Percentiles rank a stretch among this genome's conserved stretches.
phyloP scores from a whole-genome alignment of 2,113 vertebrate species.

The Channa maculata region DNA sequence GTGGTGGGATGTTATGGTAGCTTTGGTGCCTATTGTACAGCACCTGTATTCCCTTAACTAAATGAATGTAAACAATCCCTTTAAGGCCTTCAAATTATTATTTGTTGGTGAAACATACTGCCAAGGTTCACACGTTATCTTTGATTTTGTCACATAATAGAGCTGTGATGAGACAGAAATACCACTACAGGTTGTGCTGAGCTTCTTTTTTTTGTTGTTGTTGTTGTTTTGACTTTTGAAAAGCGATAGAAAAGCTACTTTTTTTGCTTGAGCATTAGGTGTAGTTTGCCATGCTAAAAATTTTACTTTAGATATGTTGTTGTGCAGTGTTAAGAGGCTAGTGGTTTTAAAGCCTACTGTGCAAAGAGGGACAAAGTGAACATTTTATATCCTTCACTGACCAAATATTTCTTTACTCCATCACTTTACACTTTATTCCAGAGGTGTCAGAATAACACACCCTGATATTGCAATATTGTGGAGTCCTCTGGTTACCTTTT shows the following conservation, averaged over 20 bases:
- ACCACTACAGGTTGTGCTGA: neutral
- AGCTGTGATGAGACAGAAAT: neutral
- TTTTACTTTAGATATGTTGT: neutral
- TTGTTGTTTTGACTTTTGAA: constrained; percentile 10
- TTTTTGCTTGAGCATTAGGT: constrained; percentile 11
- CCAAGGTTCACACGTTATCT: neutral
- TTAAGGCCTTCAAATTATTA: constrained; percentile 11
- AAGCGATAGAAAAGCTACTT: constrained; percentile 4
- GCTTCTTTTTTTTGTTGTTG: neutral
- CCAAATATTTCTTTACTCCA: constrained; percentile 43
- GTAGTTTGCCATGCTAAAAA: neutral
- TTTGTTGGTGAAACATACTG: neutral
- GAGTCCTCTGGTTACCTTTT: constrained; percentile 17
- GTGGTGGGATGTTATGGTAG: constrained; percentile 17
- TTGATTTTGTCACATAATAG: neutral
- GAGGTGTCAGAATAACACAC: constrained; percentile 31
- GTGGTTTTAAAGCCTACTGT: neutral
- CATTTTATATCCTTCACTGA: constrained; percentile 10
- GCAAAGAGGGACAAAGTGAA: neutral
- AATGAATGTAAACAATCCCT: constrained; percentile 19
- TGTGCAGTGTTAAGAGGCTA: neutral
- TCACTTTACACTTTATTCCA: constrained; percentile 53
- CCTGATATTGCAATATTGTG: constrained; percentile 13
- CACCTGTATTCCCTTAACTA: neutral
- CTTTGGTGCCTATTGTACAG: constrained; percentile 2